These are phyloP conservation scores for Saccopteryx bilineata DNA, from an alignment of 2,113 vertebrate species.

Conservation along the genomic window DNA sequence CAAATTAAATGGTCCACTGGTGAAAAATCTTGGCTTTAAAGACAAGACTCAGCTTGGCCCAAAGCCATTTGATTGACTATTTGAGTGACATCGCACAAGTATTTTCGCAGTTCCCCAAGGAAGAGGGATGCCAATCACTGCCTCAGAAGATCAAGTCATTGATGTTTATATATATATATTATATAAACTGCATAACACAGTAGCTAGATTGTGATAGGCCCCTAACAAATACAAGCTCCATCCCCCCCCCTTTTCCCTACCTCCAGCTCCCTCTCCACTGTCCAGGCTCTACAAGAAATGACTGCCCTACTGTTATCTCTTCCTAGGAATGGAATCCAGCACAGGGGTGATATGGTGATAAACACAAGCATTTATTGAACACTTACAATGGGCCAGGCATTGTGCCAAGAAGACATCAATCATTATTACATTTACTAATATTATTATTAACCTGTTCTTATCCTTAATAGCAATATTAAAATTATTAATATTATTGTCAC, in stretches of 20 bases:
- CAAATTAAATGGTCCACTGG: not conserved
- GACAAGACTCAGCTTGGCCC: not conserved
- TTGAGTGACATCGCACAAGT: not conserved
- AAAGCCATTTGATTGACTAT: not conserved
- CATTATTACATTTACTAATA: not conserved
- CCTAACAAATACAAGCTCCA: not conserved
- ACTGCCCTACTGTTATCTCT: not conserved
- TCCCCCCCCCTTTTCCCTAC: not conserved
- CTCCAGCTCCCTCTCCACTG: not conserved
- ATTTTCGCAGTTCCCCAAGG: not conserved
- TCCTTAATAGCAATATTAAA: not conserved
- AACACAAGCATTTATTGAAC: not conserved
- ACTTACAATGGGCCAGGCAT: not conserved
- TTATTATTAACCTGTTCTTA: not conserved
- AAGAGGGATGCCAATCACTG: not conserved
- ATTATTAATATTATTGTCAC: not conserved
- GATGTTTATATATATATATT: too few relatives aligned
- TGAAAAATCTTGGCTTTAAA: not conserved
- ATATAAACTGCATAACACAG: not conserved
- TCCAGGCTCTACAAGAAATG: not conserved
- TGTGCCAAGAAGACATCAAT: not conserved
- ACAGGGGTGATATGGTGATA: accelerated
- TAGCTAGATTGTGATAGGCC: accelerated
- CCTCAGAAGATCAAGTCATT: not conserved
- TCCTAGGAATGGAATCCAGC: not conserved